Evolutionary conservation across 2,113 vertebrate genomes (phyloP).

Genomic region (Thryonomys swinderianus): DNA sequence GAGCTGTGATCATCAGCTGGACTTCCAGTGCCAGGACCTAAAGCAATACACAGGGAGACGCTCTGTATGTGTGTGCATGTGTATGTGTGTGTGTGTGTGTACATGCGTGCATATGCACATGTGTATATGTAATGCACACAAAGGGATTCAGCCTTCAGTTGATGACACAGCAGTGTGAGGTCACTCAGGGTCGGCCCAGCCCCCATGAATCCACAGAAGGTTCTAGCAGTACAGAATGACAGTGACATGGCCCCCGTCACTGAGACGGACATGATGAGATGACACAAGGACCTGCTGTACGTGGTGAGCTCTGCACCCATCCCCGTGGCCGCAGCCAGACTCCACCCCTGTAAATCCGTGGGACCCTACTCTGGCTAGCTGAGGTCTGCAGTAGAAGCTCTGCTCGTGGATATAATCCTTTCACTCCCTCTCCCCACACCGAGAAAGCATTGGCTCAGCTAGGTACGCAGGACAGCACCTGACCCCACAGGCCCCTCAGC

Average conservation of each 20-base stretch:
- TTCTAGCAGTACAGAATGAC: not conserved
- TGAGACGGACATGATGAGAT: not conserved
- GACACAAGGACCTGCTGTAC: accelerated
- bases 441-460: not conserved
- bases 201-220: accelerated
- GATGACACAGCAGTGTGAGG: no score
- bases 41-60: not conserved
- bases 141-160: not conserved
- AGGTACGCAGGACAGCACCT: accelerated
- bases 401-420: not conserved
- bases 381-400: not conserved
- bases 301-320: not conserved
- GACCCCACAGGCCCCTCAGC: not conserved
- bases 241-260: not conserved
- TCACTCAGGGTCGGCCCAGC: not conserved
- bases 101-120: no score
- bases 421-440: not conserved
- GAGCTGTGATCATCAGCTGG: not conserved
- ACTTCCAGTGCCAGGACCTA: not conserved
- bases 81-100: not conserved
- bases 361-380: not conserved
- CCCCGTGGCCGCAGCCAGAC: not conserved
- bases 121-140: not conserved
- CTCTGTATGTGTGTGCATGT: not conserved
- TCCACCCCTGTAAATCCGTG: no score